phyloP scores from a whole-genome alignment of 1,140 invertebrate genomes.

The Zaprionus nigranus region DNA sequence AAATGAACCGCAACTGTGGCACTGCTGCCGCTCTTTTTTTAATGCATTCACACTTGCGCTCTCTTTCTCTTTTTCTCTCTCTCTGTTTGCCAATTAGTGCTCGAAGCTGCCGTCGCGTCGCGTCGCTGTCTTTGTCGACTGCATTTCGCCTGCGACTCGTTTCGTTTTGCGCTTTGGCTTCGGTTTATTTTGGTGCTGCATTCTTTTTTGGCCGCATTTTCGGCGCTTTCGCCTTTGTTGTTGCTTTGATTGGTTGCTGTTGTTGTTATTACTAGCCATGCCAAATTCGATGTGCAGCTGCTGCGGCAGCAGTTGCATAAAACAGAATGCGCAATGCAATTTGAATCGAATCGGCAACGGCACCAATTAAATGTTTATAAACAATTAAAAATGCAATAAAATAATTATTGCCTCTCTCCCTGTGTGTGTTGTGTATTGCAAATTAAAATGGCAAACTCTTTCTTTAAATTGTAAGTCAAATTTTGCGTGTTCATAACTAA shows the following conservation, averaged over 20 bases:
- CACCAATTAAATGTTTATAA: slow-evolving; percentile 24
- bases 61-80: slow-evolving; percentile 11
- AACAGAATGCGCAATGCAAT: slow-evolving; percentile 51
- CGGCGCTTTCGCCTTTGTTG: slow-evolving; percentile 39
- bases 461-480: background rate
- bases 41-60: background rate
- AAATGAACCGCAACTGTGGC: slow-evolving; percentile 65
- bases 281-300: slow-evolving; percentile 52
- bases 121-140: slow-evolving; percentile 23
- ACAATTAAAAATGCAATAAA: slow-evolving; percentile 48
- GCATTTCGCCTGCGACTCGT: slow-evolving; percentile 58
- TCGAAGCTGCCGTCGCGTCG: slow-evolving; percentile 26
- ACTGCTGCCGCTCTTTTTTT: slow-evolving; percentile 11
- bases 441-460: background rate
- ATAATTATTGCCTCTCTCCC: background rate
- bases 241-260: background rate
- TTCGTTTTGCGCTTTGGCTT: slow-evolving; percentile 50
- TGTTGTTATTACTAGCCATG: slow-evolving; percentile 47
- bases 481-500: slow-evolving; percentile 27
- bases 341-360: slow-evolving; percentile 41
- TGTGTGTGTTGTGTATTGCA: background rate
- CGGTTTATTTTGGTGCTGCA: slow-evolving; percentile 78
- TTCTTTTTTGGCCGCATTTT: slow-evolving; percentile 75
- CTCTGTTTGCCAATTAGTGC: slow-evolving; percentile 55
- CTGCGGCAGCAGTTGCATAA: slow-evolving; percentile 67